These are phyloP conservation scores for Sebastes wilsoni DNA, from an alignment of 2,797 vertebrate species.

Conservation along the genomic window DNA sequence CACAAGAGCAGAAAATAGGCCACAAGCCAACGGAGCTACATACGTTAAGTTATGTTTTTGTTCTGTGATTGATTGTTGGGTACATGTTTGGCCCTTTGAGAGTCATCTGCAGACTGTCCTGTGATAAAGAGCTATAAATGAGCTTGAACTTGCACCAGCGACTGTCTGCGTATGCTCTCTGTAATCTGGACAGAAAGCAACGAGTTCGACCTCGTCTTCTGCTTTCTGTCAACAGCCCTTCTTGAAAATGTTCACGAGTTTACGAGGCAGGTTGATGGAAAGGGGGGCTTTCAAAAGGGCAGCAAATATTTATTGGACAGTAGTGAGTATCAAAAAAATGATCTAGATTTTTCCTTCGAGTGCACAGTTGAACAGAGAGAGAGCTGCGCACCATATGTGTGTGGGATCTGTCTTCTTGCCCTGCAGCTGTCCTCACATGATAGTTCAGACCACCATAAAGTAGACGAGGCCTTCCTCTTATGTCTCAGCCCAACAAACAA, in stretches of 20 bases:
- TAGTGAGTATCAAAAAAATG: background rate
- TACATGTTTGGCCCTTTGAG: background rate
- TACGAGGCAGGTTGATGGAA: background rate
- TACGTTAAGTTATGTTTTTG: background rate
- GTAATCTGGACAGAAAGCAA: conserved; percentile 30
- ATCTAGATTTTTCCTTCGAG: conserved; percentile 12
- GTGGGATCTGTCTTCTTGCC: conserved; percentile 36
- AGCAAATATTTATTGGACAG: background rate
- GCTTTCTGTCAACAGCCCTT: background rate
- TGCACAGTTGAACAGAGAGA: background rate
- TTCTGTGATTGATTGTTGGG: background rate
- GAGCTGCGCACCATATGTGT: conserved; percentile 40
- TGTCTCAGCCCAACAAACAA: conserved; percentile 9
- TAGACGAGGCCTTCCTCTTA: background rate
- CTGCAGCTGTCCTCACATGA: conserved; percentile 31
- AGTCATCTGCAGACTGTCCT: background rate
- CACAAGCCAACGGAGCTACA: background rate
- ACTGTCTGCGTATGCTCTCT: conserved; percentile 5
- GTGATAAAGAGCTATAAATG: conserved; percentile 4
- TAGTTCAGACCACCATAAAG: background rate
- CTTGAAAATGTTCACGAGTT: background rate
- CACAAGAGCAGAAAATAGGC: background rate
- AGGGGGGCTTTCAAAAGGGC: background rate
- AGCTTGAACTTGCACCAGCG: background rate
- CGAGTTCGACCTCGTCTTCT: background rate